These are phyloP conservation scores for Sycophila texana DNA, from an alignment of 2,888 invertebrate species.

Conservation along the genomic window DNA sequence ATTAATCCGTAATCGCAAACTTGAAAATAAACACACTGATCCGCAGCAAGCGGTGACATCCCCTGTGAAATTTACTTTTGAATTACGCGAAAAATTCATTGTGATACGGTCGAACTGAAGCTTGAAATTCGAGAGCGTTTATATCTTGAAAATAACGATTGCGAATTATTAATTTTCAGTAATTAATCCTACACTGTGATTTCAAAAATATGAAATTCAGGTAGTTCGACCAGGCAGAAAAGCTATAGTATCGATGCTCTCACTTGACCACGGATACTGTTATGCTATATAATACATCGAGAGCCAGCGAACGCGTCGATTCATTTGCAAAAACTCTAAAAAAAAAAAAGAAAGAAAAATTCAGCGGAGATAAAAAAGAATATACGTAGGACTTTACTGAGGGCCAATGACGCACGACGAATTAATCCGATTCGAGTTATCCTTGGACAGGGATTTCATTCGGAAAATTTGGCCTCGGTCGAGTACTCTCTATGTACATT, in stretches of 20 bases:
- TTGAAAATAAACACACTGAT: no score
- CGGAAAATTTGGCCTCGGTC: not conserved
- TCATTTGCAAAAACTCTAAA: not conserved
- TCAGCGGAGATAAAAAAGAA: not conserved
- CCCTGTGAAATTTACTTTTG: no score
- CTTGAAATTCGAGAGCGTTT: no score
- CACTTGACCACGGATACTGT: not conserved
- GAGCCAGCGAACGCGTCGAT: conserved; percentile 2
- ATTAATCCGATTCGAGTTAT: conserved; percentile 27
- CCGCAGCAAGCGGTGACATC: no score
- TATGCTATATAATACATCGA: not conserved
- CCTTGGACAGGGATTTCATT: not conserved
- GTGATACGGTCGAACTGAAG: no score
- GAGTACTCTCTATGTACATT: not conserved
- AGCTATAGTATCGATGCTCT: not conserved
- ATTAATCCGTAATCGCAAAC: no score
- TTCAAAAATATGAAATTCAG: no score
- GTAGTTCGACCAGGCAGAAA: not conserved
- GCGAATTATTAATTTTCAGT: no score
- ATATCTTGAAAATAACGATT: no score
- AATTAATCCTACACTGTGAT: no score
- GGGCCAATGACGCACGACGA: not conserved
- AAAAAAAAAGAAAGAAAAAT: not conserved
- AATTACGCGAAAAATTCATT: no score
- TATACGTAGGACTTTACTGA: not conserved